Evolutionary conservation across 2,113 vertebrate species (phyloP), one percentile per base, ranked within the genome.

Genomic region (Heterocephalus glaber): DNA sequence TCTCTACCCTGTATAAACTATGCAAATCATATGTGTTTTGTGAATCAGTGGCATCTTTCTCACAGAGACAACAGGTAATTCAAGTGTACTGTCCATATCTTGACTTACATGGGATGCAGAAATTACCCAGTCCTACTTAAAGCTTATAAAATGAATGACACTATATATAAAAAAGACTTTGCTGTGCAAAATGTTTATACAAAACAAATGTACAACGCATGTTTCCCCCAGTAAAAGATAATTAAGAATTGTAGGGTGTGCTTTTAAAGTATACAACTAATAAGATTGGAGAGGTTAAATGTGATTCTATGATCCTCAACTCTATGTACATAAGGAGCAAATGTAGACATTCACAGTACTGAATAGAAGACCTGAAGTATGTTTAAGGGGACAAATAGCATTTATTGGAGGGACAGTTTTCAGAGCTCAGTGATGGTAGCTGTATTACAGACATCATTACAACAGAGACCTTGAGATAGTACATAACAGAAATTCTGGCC

Each of bases 171-270:
- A 63, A 49, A 28, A 19, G 74, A 80, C 35, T 81, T 41, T 85
- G 66, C 86, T 91, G 56, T 68, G 44, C 52, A 87, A 92, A 89
- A 77, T n/a, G 17, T 60, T 91, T 96, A 49, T 13, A 52, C 26
- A 84, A 95, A 90, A 61, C 74, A 90, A 68, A 35, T 66, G 10
- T 81, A 47, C 28, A 19, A 1, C 20, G 44, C 6, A 0, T 33
- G 52, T 63, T 68, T 86, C 82, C 68, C 66, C 83, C 72, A 89
- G 44, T 89, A 96, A 96, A 88, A 92, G 38, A 63, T 93, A 96
- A 95, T 93, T 92, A 83, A 52, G 63, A 41, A 7, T 13, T n/a
- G 44, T 60, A 44, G 35, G 2, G 24, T 82, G 4, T 92, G 52
- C 63, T 89, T 58, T 80, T 72, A 86, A 94, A 79, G 14, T 22